Evolutionary conservation across 2,113 vertebrate species (phyloP).

Genomic region (Martes martes): DNA sequence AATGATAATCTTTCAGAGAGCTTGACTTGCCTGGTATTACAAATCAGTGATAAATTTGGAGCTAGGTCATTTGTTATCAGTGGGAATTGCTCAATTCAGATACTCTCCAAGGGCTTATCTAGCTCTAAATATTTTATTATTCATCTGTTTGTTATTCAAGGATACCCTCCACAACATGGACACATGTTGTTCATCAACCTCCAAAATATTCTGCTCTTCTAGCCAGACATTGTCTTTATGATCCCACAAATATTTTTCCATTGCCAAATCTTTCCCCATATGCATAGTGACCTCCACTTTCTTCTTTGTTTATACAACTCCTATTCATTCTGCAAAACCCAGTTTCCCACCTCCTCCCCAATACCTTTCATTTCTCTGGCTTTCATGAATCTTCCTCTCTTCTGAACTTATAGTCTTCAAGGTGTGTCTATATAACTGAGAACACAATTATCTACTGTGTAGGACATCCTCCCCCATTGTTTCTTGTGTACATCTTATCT

Average conservation of each 20-base stretch:
- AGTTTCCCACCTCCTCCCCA: not conserved
- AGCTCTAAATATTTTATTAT: not conserved
- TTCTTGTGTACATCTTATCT: not conserved
- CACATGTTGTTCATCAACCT: not conserved
- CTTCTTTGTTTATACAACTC: not conserved
- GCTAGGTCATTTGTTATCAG: not conserved
- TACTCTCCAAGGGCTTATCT: not conserved
- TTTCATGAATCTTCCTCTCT: not conserved
- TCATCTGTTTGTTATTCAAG: not conserved
- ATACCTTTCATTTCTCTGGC: not conserved
- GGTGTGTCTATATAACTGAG: not conserved
- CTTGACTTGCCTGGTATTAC: not conserved
- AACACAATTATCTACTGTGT: not conserved
- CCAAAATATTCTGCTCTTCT: not conserved
- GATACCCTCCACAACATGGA: not conserved
- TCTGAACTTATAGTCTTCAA: not conserved
- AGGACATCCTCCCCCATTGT: not conserved
- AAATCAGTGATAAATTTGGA: not conserved
- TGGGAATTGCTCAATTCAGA: not conserved
- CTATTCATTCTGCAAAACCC: not conserved
- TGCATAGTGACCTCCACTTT: not conserved
- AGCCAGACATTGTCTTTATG: not conserved
- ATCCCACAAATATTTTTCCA: not conserved
- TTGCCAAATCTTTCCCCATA: not conserved
- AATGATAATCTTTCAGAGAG: not conserved